Conservation (phyloP, 2,113 vertebrate genomes). For the Leucosticte australis region DNA sequence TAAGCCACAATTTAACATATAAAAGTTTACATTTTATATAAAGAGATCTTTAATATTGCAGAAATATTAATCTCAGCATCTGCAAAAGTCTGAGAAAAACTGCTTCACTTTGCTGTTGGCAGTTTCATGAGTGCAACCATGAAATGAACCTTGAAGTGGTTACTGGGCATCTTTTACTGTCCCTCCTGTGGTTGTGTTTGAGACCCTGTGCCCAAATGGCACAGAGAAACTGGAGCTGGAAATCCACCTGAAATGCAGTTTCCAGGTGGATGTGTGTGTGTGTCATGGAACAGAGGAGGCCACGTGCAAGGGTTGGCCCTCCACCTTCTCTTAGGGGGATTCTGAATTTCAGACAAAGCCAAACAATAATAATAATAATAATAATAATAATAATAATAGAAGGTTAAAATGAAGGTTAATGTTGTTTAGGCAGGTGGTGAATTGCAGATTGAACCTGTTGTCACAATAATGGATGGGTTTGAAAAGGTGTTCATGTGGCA, state of each 20-base stretch:
- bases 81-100: not conserved
- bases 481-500: conserved; percentile 23
- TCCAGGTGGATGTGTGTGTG: not conserved
- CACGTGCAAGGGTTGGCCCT: not conserved
- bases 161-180: not conserved
- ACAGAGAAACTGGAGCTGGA: not conserved
- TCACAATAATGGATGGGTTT: conserved; percentile 61
- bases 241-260: not conserved
- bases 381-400: conserved; percentile 35
- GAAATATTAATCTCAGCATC: not conserved
- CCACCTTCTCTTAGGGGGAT: not conserved
- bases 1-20: not conserved
- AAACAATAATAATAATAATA: conserved; percentile 47
- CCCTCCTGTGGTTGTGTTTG: not conserved
- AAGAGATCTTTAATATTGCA: not conserved
- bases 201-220: not conserved
- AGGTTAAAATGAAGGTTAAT: conserved; percentile 75
- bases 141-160: not conserved
- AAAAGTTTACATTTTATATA: not conserved
- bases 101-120: not conserved
- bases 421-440: conserved; percentile 71
- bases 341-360: conserved; percentile 58
- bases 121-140: not conserved
- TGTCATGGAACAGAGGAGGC: not conserved
- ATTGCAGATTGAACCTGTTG: conserved; percentile 73